These are phyloP conservation scores for Brachystomella parvula DNA, from an alignment of 1,140 invertebrate species.

Conservation along the genomic window DNA sequence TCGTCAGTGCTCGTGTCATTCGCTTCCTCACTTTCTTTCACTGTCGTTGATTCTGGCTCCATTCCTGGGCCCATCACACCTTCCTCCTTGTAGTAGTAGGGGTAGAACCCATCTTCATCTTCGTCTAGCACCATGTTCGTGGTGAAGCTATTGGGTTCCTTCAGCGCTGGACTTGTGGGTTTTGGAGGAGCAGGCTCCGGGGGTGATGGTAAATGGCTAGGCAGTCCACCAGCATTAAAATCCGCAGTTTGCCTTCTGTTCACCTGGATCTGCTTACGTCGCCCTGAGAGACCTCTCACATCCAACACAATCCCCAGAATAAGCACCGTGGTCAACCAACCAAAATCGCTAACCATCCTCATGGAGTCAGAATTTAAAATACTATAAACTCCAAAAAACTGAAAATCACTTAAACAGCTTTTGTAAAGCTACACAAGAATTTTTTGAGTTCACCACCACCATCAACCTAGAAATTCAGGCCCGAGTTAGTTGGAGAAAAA, in stretches of 20 bases:
- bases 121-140: neutral
- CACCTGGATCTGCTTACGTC: no score
- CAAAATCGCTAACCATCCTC: no score
- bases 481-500: no score
- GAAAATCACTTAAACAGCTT: no score
- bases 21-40: neutral
- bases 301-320: no score
- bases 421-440: no score
- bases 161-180: neutral
- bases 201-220: conserved; percentile 19
- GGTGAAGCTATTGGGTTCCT: neutral
- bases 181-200: conserved; percentile 4
- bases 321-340: no score
- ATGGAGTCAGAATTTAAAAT: no score
- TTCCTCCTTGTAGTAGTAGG: neutral
- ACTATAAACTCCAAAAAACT: no score
- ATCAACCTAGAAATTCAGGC: no score
- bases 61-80: conserved; percentile 10
- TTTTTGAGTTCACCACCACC: no score
- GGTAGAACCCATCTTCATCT: neutral
- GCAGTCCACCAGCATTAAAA: conserved; percentile 9
- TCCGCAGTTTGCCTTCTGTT: neutral
- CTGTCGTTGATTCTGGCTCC: neutral
- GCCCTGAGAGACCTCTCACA: no score
- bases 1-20: neutral